Base-by-base conservation (phyloP, 2,113 vertebrate genomes). In the Ursus arctos region DNA sequence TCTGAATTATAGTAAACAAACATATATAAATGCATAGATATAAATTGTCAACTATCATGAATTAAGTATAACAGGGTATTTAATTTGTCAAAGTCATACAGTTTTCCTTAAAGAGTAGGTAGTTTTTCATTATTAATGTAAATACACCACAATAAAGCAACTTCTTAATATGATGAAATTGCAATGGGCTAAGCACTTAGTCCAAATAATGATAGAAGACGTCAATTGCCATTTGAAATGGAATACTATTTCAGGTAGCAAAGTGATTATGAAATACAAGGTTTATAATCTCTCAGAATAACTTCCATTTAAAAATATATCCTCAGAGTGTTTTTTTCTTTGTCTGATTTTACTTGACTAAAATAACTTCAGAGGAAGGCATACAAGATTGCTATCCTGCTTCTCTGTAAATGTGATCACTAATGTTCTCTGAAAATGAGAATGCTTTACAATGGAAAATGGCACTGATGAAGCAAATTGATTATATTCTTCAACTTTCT, bases 261-360 rank as follows among this genome's bases (percentile, higher is more conserved):
- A 95, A 91, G 40, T 83, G 43, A 63, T 85, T 89, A 86, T 81
- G 49, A 69, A 81, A 65, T 63, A 79, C 88, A 51, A 40, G 51
- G 15, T 2, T 88, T 86, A 76, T 80, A 85, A 43, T 36, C 91
- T 72, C 59, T 36, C n/a, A 86, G 31, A 87, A 51, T 76, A 76
- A 61, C 24, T 79, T 31, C 2, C 3, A 91, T 67, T 86, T 92
- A 21, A 88, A 72, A 74, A 76, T 79, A 96, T 59, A 61, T n/a
- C 49, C 59, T 65, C 5, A 26, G 13, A 33, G 7, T 47, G 2
- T 79, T 91, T 94, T 88, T 89, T 92, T 82, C 81, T 92, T 31
- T 3, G 5, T 31, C 95, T 92, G 33, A 85, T 83, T 69, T 93
- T 87, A 72, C 74, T 71, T 76, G 16, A 87, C 67, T 77, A 67